Evolutionary conservation across 30 jellyfish, hydroid and myxozoan species (phyloP).

Genomic region (Mastigias papua): DNA sequence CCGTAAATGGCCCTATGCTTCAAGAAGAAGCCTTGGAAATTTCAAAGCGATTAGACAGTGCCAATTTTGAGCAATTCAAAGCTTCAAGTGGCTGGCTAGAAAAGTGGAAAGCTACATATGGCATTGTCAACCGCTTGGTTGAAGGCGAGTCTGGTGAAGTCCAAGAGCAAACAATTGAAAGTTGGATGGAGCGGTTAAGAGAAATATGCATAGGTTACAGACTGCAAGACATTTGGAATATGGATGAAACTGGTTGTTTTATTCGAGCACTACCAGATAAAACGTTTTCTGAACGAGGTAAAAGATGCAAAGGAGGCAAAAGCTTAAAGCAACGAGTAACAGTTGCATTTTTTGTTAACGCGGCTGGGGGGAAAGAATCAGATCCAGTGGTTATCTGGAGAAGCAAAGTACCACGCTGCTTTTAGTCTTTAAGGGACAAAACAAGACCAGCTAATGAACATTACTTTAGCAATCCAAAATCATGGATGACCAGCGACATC

Average conservation of each 20-base stretch:
- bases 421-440: not conserved
- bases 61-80: not conserved
- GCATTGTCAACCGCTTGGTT: constrained; percentile 12
- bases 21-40: constrained; percentile 24
- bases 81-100: not conserved
- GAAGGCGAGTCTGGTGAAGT: constrained; percentile 22
- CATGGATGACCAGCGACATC: constrained; percentile 23
- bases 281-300: not conserved
- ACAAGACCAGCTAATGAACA: not conserved
- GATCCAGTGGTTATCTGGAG: not conserved
- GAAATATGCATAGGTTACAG: not conserved
- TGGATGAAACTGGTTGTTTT: not conserved
- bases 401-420: not conserved
- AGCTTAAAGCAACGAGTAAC: not conserved
- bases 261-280: not conserved
- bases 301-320: constrained; percentile 10
- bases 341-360: not conserved
- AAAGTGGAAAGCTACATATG: not conserved
- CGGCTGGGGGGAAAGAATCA: constrained; percentile 1
- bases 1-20: constrained; percentile 11
- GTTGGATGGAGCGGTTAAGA: not conserved
- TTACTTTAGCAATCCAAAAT: constrained; percentile 3
- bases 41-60: not conserved
- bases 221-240: not conserved
- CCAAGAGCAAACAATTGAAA: constrained; percentile 20